Evolutionary conservation across 2,888 invertebrate species (phyloP).

Genomic region (Idaea biselata): DNA sequence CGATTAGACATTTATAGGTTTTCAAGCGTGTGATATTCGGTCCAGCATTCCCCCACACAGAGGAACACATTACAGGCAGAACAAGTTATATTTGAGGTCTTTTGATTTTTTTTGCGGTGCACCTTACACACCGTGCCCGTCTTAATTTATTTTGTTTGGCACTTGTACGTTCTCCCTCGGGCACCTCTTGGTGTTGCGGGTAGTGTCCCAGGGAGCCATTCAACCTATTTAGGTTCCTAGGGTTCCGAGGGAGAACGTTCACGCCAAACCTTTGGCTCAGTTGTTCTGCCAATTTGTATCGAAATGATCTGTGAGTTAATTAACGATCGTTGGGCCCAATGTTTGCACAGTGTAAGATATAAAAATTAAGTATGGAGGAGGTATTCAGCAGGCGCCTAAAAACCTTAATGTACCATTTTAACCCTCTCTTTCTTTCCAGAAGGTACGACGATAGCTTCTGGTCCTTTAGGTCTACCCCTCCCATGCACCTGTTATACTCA

Average conservation of each 20-base stretch:
- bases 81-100: slow-evolving; percentile 4
- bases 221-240: slow-evolving; percentile 1
- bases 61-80: slow-evolving; percentile 7
- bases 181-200: not conserved
- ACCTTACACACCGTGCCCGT: too few species aligned
- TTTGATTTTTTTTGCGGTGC: too few species aligned
- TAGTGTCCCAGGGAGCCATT: not conserved
- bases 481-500: slow-evolving; percentile 31
- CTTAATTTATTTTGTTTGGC: too few species aligned
- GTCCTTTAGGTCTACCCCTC: slow-evolving; percentile 29
- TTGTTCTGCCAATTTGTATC: slow-evolving; percentile 6
- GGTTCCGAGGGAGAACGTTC: slow-evolving; percentile 7
- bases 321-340: not conserved
- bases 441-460: slow-evolving; percentile 26
- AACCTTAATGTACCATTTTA: slow-evolving; percentile 27
- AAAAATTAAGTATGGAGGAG: slow-evolving; percentile 13
- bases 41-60: slow-evolving; percentile 6
- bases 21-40: slow-evolving; percentile 5
- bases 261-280: slow-evolving; percentile 7
- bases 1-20: too few species aligned
- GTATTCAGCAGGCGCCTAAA: slow-evolving; percentile 22
- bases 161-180: too few species aligned
- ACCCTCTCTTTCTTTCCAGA: slow-evolving; percentile 23
- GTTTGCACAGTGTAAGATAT: slow-evolving; percentile 15
- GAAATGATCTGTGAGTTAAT: slow-evolving; percentile 1